Evolutionary conservation across 2,797 vertebrate species (phyloP).

Genomic region (Alcedo quadribrachys): DNA sequence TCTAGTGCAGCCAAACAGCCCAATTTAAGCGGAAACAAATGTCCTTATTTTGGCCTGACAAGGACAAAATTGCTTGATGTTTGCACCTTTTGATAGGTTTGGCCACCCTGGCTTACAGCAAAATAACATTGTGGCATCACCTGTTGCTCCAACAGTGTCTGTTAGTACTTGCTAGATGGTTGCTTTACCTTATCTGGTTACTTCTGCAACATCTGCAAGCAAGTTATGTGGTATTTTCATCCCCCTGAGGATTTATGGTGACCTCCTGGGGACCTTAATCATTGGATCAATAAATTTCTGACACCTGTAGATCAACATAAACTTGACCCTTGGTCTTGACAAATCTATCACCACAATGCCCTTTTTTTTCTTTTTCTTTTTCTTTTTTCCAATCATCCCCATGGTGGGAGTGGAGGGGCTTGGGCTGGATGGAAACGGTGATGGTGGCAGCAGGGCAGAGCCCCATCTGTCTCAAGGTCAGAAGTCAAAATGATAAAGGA

Average conservation of each 20-base stretch:
- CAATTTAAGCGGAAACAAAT: not conserved
- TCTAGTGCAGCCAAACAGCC: not conserved
- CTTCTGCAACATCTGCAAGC: conserved; percentile 38
- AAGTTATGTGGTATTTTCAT: conserved; percentile 19
- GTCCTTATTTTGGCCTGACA: not conserved
- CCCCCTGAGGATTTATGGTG: conserved; percentile 46
- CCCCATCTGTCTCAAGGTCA: conserved; percentile 31
- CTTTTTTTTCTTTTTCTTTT: not conserved
- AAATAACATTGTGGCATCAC: not conserved
- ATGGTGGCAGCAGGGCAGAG: not conserved
- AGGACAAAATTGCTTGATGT: not conserved
- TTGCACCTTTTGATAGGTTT: not conserved
- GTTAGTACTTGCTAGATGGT: not conserved
- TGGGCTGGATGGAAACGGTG: not conserved
- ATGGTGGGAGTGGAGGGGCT: not conserved
- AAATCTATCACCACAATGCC: conserved; percentile 43
- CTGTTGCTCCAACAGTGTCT: not conserved
- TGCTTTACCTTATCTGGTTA: conserved; percentile 34
- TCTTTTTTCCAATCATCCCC: not conserved
- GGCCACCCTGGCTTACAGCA: not conserved
- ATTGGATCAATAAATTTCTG: conserved; percentile 60
- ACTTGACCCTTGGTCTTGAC: conserved; percentile 74
- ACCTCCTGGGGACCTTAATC: conserved; percentile 34
- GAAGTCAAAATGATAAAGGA: conserved; percentile 60
- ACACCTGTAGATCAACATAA: conserved; percentile 76